Base-by-base conservation (phyloP, 2,797 vertebrate genomes). In the Rousettus madagascariensis region DNA sequence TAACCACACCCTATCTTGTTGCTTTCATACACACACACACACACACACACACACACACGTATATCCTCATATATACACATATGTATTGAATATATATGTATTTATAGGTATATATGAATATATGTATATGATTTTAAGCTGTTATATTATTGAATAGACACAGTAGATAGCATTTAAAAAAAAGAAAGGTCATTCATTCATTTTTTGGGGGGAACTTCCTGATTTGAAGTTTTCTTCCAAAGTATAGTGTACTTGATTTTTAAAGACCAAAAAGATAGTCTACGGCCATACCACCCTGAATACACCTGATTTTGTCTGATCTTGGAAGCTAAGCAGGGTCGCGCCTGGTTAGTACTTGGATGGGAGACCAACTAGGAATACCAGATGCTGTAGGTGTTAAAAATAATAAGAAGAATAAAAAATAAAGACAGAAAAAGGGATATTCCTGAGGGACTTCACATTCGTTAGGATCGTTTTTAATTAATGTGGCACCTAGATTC, bases 1-100 rank as follows among this genome's bases (percentile, higher is more conserved):
- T 84, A 95, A 92, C 93, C 93, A 91, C 10, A 75, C n/a, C 55
- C 82, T 85, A 69, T 92, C 85, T 79, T 90, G 46, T 71, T 96
- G 85, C 82, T 95, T 94, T 94, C 77, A 83, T 93, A 28, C 77
- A 38, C 92, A 63, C 43, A 63, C 71, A 85, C 53, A 38, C 38
- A 57, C 79, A 38, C 68, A 20, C 89, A 22, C 78, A 28, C 87
- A 33, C 36, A 63, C 66, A 68, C 30, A 22, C 68, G 59, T 63
- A 57, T 92, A n/a, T 85, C 30, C 86, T 36, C 38, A 65, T 82
- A 63, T 63, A 57, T 92, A n/a, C 80, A 49, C 15, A 5, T 49
- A 49, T 49, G 16, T 46, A 38, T 38, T 38, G 46, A 49, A 15
- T 8, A 41, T 49, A 49, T 49, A 49, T 15, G 13, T 49, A 49